Evolutionary conservation across 2,888 invertebrate species (phyloP).

Genomic region (Cryptocephalus primarius): DNA sequence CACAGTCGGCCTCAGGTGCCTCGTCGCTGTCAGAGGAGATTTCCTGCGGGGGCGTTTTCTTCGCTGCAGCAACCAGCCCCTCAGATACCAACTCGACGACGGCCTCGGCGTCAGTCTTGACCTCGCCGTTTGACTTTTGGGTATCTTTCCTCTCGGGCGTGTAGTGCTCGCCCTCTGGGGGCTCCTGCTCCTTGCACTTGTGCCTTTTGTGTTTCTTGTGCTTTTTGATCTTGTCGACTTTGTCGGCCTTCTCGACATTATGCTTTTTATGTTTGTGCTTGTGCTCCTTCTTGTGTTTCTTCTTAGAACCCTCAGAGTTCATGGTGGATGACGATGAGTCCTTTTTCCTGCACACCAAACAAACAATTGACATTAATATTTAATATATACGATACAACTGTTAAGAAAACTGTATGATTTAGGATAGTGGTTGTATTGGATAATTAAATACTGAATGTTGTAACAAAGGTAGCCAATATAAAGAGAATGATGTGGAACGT

Average conservation of each 20-base stretch:
- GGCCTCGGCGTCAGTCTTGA: slow-evolving; percentile 38
- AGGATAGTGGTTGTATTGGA: no score
- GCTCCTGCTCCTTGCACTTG: slow-evolving; percentile 40
- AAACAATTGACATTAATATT: no score
- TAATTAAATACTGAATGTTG: no score
- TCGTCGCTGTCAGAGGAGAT: slow-evolving; percentile 57
- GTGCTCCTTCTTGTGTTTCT: slow-evolving; percentile 56
- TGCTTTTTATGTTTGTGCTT: slow-evolving; percentile 46
- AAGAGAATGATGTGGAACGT: no score
- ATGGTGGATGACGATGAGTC: neutral
- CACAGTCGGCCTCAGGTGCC: slow-evolving; percentile 50
- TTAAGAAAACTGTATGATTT: no score
- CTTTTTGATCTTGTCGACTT: slow-evolving; percentile 44
- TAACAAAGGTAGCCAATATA: no score
- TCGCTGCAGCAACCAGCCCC: slow-evolving; percentile 28
- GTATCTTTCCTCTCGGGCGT: slow-evolving; percentile 28
- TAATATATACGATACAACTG: no score
- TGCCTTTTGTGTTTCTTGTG: slow-evolving; percentile 56
- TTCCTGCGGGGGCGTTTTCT: slow-evolving; percentile 36
- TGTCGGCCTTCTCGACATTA: slow-evolving; percentile 41
- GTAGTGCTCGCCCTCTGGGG: slow-evolving; percentile 34
- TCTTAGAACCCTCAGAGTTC: slow-evolving; percentile 31
- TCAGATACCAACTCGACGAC: slow-evolving; percentile 41
- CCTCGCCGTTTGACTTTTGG: slow-evolving; percentile 10
- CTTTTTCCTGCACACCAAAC: no score